These are phyloP conservation scores for Scalopus aquaticus DNA, from an alignment of 2,113 vertebrate genomes.

Conservation along the genomic window DNA sequence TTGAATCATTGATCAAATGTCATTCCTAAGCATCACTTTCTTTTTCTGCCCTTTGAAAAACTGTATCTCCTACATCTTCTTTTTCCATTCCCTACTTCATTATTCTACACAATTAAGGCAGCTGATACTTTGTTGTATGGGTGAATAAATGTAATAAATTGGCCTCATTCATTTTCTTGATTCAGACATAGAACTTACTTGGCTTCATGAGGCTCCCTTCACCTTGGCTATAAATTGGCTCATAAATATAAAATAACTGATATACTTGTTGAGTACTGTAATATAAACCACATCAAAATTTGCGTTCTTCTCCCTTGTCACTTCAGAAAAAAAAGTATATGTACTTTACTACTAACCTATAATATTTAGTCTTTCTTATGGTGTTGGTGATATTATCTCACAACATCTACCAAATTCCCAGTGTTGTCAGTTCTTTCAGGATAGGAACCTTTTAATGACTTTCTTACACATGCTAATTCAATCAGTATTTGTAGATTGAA, in stretches of 20 bases:
- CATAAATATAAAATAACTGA: not conserved
- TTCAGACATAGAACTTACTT: not conserved
- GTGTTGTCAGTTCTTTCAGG: not conserved
- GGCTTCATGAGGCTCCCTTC: not conserved
- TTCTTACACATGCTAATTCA: not conserved
- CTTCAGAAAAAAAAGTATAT: not conserved
- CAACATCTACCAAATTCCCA: not conserved
- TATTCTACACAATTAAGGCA: not conserved
- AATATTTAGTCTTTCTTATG: not conserved
- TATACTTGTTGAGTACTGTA: not conserved
- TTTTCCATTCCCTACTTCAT: not conserved
- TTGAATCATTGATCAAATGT: not conserved
- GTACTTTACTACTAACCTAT: not conserved
- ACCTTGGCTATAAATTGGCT: not conserved
- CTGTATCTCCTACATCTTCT: not conserved
- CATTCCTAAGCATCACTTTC: not conserved
- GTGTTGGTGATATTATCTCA: not conserved
- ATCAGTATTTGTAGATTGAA: not conserved
- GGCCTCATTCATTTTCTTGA: not conserved
- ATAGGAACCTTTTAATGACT: not conserved
- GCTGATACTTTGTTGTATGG: not conserved
- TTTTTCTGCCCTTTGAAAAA: not conserved
- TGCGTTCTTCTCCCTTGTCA: not conserved
- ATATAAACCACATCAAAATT: not conserved
- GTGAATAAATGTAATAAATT: not conserved